These are phyloP conservation scores for Stenolophus ochropezus DNA, from an alignment of 2,888 invertebrate genomes.

Conservation along the genomic window DNA sequence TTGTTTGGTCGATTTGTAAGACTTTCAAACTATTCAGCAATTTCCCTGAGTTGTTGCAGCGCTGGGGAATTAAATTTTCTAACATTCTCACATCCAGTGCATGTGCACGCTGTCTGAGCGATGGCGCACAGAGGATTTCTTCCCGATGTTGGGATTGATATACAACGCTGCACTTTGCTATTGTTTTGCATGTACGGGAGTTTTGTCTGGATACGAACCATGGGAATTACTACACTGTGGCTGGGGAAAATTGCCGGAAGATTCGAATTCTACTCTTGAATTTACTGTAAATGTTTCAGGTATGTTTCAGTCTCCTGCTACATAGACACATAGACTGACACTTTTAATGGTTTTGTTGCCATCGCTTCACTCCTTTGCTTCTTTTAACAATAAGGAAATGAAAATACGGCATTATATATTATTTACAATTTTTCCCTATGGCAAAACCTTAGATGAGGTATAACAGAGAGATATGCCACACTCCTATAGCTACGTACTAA, in stretches of 20 bases:
- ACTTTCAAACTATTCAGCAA: slow-evolving; percentile 52
- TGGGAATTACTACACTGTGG: slow-evolving; percentile 14
- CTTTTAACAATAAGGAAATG: no score
- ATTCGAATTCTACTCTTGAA: background rate
- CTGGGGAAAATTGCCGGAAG: background rate
- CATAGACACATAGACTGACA: no score
- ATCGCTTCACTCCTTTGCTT: no score
- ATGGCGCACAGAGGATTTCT: slow-evolving; percentile 34
- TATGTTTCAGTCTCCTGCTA: background rate
- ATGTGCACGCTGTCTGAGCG: background rate
- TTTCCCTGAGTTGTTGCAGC: slow-evolving; percentile 38
- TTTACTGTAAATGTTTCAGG: background rate
- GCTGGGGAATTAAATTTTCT: slow-evolving; percentile 32
- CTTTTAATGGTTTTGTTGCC: no score
- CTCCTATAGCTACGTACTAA: no score
- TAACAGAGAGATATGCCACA: no score
- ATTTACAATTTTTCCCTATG: no score
- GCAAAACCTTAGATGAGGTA: no score
- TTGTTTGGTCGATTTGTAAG: slow-evolving; percentile 43
- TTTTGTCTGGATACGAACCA: background rate
- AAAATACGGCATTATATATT: no score
- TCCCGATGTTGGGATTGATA: slow-evolving; percentile 36
- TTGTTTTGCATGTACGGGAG: slow-evolving; percentile 25
- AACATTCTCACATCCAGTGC: slow-evolving; percentile 24
- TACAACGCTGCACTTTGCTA: slow-evolving; percentile 36